Evolutionary conservation across 2,113 vertebrate genomes (phyloP).

Genomic region (Ageneiosus marmoratus): DNA sequence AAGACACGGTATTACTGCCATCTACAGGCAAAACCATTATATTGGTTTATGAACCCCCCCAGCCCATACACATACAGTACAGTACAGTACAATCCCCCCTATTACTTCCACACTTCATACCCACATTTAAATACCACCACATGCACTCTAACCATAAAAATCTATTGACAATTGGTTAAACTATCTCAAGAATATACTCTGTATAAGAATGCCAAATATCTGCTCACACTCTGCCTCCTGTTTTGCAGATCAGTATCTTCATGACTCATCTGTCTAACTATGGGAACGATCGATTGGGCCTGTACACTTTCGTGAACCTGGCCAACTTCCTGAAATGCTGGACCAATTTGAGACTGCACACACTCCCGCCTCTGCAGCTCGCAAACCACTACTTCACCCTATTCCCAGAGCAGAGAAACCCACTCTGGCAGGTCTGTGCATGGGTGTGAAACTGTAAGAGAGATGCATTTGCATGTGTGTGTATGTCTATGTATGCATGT

Average conservation of each 20-base stretch:
- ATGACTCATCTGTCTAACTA: constrained; percentile 99
- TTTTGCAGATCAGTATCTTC: constrained; percentile 89
- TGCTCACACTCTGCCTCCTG: not conserved
- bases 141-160: not conserved
- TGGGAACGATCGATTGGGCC: constrained; percentile 91
- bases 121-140: not conserved
- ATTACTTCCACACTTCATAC: not conserved
- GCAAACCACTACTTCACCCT: constrained; percentile 93
- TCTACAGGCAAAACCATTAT: constrained; percentile 30
- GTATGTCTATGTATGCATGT: constrained; percentile 43
- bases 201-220: constrained; percentile 2
- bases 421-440: constrained; percentile 90
- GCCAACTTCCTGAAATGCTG: constrained; percentile 90
- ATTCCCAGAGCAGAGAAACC: constrained; percentile 91
- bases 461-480: constrained; percentile 12
- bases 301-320: constrained; percentile 93
- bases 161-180: not conserved
- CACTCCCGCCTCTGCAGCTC: constrained; percentile 85
- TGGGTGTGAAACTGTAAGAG: constrained; percentile 10
- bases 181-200: not conserved
- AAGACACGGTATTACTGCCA: constrained; percentile 38
- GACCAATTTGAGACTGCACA: constrained; percentile 90
- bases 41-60: not conserved
- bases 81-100: not conserved
- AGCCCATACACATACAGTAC: not conserved